Evolutionary conservation across 2,888 invertebrate genomes (phyloP).

Genomic region (Pseudococcus longispinus): DNA sequence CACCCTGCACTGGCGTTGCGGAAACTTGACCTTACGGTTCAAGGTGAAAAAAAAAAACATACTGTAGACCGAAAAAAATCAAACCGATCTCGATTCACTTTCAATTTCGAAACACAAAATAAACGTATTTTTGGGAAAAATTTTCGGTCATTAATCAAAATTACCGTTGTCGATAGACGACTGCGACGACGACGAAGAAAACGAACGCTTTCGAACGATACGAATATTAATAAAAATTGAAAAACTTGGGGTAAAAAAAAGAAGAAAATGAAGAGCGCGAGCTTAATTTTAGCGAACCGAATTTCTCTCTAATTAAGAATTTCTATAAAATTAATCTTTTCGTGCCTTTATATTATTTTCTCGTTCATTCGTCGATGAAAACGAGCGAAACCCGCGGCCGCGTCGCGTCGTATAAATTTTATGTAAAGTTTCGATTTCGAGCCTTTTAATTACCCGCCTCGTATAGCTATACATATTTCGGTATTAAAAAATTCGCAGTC

Average conservation of each 20-base stretch:
- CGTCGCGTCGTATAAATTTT: neutral
- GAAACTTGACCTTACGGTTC: no score
- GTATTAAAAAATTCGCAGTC: neutral
- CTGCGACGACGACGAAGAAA: no score
- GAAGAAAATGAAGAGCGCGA: neutral
- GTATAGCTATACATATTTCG: neutral
- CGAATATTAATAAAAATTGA: no score
- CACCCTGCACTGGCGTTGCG: no score
- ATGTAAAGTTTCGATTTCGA: neutral
- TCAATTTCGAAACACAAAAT: neutral
- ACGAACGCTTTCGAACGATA: no score
- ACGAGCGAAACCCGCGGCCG: neutral
- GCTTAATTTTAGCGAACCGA: neutral
- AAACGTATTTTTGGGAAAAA: neutral
- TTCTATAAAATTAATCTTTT: neutral
- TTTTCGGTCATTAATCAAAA: neutral
- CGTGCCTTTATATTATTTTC: neutral
- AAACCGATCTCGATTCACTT: neutral
- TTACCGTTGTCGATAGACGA: neutral
- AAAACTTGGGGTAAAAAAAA: no score
- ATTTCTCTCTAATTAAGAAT: neutral
- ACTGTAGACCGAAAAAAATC: no score
- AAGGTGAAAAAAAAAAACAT: no score
- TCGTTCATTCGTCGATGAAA: neutral
- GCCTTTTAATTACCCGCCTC: neutral